Base-by-base conservation (phyloP, 2,113 vertebrate genomes). In the Lichenostomus cassidix region DNA sequence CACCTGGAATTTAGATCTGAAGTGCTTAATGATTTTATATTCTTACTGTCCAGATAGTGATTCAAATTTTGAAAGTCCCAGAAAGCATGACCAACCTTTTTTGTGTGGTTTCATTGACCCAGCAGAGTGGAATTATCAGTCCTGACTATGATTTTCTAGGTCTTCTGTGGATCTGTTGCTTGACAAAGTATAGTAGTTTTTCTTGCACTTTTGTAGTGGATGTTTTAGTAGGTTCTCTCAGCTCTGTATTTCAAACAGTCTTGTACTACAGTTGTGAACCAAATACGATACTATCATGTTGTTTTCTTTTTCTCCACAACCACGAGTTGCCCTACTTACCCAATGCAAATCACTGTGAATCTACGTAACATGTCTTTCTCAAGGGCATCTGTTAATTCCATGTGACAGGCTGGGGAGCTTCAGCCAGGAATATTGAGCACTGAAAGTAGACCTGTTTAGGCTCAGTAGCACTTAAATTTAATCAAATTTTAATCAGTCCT, bases 301-400 rank as follows among this genome's bases (percentile, higher is more conserved):
- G 79, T 63, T 27, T 12, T 53, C 15, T 16, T 55, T 64, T 44
- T 24, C 9, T 2, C 46, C 42, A 46, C 59, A 81, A 59, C 50
- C 55, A 77, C 46, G 78, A 86, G 60, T 81, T 97, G 79, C 86
- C 91, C 94, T 94, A 92, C 86, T 94, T 95, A 95, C 50, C 47
- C 86, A 67, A 28, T 41, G 89, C 83, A 94, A 83, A 94, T 93
- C 94, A 50, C 87, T 74, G 63, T 89, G 79, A 59, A 77, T 89
- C 92, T 93, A 55, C 6, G 3, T 92, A 81, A 86, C 29, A 4
- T 67, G 71, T 33, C 86, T 96, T 94, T 93, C 86, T 93, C 90
- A 96, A 95, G 92, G 96, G 83, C 94, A 95, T 95, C 80, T 83
- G 50, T 78, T 96, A 94, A 93, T 97, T 90, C 94, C 31, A 2